These are phyloP conservation scores for Nycteola revayana DNA, from an alignment of 2,888 invertebrate genomes.

Conservation along the genomic window DNA sequence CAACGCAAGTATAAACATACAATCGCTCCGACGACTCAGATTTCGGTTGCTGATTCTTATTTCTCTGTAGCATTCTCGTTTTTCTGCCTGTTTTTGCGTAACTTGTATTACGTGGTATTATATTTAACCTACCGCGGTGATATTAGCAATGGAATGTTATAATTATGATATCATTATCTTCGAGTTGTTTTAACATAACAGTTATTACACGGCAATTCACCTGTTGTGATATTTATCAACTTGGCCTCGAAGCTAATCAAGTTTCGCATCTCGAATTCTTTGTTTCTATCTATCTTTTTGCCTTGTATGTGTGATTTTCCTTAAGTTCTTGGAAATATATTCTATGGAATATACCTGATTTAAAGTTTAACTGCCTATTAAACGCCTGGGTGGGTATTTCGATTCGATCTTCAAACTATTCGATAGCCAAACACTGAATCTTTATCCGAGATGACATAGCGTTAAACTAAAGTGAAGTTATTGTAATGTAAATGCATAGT, in stretches of 20 bases:
- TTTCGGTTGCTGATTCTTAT: slow-evolving; percentile 26
- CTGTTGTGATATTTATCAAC: too few relatives aligned
- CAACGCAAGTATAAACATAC: slow-evolving; percentile 27
- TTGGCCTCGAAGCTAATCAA: too few relatives aligned
- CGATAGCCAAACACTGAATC: slow-evolving; percentile 27
- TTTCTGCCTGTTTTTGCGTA: slow-evolving; percentile 23
- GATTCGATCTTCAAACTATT: too few relatives aligned
- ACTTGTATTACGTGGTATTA: slow-evolving; percentile 5
- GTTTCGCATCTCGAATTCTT: too few relatives aligned
- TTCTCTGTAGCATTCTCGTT: slow-evolving; percentile 25
- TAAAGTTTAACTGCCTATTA: too few relatives aligned
- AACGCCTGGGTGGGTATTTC: too few relatives aligned
- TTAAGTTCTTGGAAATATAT: too few relatives aligned
- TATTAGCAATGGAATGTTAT: slow-evolving; percentile 18
- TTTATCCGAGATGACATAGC: slow-evolving; percentile 52
- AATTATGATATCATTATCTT: slow-evolving; percentile 21
- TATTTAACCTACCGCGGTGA: slow-evolving; percentile 27
- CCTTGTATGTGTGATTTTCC: too few relatives aligned
- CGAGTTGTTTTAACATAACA: slow-evolving; percentile 14
- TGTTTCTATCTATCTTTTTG: too few relatives aligned
- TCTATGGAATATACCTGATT: too few relatives aligned
- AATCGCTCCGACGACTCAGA: slow-evolving; percentile 22
- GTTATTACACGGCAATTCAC: too few relatives aligned
- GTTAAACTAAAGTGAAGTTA: slow-evolving; percentile 63
- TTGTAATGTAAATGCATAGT: slow-evolving; percentile 76